Percentiles rank a stretch among this genome's conserved stretches.
phyloP scores from a whole-genome alignment of 2,888 invertebrate genomes.

The Salticus scenicus region DNA sequence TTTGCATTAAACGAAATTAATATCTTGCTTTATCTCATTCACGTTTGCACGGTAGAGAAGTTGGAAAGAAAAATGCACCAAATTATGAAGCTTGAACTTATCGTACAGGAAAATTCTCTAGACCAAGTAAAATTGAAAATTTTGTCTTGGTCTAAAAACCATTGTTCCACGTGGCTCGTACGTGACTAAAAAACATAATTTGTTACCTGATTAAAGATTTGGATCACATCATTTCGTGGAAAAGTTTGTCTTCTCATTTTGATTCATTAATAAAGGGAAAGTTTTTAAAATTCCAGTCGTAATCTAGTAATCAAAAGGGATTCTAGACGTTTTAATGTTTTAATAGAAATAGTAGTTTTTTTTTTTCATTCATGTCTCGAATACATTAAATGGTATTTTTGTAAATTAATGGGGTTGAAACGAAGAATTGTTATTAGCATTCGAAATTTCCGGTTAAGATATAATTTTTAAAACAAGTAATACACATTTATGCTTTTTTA shows the following conservation, averaged over 20 bases:
- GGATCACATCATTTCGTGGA: neutral
- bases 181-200: neutral
- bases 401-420: neutral
- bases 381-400: neutral
- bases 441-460: neutral
- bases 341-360: neutral
- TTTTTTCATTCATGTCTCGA: neutral
- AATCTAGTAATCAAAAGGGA: too few relatives aligned
- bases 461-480: too few relatives aligned
- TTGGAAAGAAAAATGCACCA: too few relatives aligned
- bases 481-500: too few relatives aligned
- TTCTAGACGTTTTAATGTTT: neutral
- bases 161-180: neutral
- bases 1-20: too few relatives aligned
- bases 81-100: too few relatives aligned
- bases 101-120: neutral
- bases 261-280: neutral
- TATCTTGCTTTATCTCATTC: too few relatives aligned
- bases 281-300: neutral
- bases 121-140: neutral
- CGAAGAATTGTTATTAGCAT: neutral
- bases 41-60: too few relatives aligned
- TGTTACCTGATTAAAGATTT: neutral
- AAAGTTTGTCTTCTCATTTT: slow-evolving; percentile 4
- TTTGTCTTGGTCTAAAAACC: neutral